Base-by-base conservation (phyloP, 1,140 invertebrate species). In the Ctenoplectra terminalis region DNA sequence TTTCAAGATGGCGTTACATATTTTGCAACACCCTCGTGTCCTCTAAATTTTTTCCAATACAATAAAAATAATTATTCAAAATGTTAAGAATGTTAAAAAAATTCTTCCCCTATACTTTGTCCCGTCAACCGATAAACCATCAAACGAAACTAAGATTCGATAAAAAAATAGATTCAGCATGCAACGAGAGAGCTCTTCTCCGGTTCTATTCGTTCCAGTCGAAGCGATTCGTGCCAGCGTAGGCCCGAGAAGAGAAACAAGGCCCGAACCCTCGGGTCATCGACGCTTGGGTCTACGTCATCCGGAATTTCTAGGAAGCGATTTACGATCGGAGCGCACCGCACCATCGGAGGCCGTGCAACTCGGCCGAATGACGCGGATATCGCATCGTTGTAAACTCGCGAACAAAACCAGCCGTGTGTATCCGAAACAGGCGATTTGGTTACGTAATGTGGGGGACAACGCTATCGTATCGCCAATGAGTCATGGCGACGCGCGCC, bases 381-480 rank as follows among this genome's bases (percentile, higher is more conserved):
- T 7, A 29, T 48, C 37, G 79, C 31, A 50, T 86, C 40, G 75
- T 77, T 76, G 56, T 81, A 77, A 89, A 90, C 66, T 76, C 63
- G 66, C 73, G 77, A 87, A 89, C 78, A 81, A 87, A 58, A 84
- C 71, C 87, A 85, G 77, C 85, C 84, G 82, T 83, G 82, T 83
- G 87, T 86, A 91, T 90, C 88, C 83, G 83, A 89, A 91, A 91
- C 90, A 87, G 82, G 69, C 88, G 84, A 90, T 89, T 89, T 75
- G 79, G 81, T 91, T 90, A 90, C 84, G 84, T 84, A 90, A 90
- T 54, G 72, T 79, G 60, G 86, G 87, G 85, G 81, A 89, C n/a
- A n/a, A n/a, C 85, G 88, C 87, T 90, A 91, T 91, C 90, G 86
- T 91, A 91, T 91, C 90, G 84, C 83, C 66, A 89, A 80, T 91